Percentiles rank a stretch among this genome's conserved stretches.
phyloP scores from a whole-genome alignment of 1,140 invertebrate species.

The Telenomus remus region DNA sequence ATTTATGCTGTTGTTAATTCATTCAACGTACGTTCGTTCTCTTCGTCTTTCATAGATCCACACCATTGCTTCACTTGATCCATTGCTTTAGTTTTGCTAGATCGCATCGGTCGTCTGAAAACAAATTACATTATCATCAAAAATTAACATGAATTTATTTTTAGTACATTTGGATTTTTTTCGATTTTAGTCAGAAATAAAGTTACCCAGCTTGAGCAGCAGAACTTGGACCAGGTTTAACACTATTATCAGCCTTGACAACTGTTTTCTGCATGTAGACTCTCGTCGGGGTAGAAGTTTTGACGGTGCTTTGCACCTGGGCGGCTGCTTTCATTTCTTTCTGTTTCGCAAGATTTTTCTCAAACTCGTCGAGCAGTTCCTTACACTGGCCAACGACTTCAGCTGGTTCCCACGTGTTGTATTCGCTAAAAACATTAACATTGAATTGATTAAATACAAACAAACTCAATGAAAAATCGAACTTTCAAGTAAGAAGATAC shows the following conservation, averaged over 20 bases:
- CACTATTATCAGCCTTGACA: slow-evolving; percentile 64
- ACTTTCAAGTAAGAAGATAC: slow-evolving; percentile 58
- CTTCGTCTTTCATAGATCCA: slow-evolving; percentile 80
- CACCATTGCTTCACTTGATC: slow-evolving; percentile 91
- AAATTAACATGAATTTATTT: too few relatives aligned
- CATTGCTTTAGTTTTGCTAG: slow-evolving; percentile 86
- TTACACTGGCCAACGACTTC: slow-evolving; percentile 84
- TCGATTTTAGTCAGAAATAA: neutral
- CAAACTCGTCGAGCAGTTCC: slow-evolving; percentile 85
- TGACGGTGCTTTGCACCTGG: slow-evolving; percentile 66
- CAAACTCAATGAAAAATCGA: slow-evolving; percentile 10
- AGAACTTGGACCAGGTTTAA: slow-evolving; percentile 71
- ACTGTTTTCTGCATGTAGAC: slow-evolving; percentile 61
- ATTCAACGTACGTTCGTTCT: slow-evolving; percentile 66
- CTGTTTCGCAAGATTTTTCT: slow-evolving; percentile 84
- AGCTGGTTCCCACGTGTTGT: slow-evolving; percentile 87
- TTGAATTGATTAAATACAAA: slow-evolving; percentile 15
- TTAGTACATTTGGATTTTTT: too few relatives aligned
- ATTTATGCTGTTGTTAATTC: too few relatives aligned
- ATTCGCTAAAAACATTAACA: slow-evolving; percentile 75
- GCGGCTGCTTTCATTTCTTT: slow-evolving; percentile 80
- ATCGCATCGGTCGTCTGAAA: slow-evolving; percentile 82
- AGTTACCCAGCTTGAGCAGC: slow-evolving; percentile 67
- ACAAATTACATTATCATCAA: neutral
- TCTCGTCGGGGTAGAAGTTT: slow-evolving; percentile 61